Percentiles rank a stretch among this genome's conserved stretches.
Evolutionary conservation across 2,888 invertebrate species (phyloP).

Genomic region (Chamaedrilus cognettii): DNA sequence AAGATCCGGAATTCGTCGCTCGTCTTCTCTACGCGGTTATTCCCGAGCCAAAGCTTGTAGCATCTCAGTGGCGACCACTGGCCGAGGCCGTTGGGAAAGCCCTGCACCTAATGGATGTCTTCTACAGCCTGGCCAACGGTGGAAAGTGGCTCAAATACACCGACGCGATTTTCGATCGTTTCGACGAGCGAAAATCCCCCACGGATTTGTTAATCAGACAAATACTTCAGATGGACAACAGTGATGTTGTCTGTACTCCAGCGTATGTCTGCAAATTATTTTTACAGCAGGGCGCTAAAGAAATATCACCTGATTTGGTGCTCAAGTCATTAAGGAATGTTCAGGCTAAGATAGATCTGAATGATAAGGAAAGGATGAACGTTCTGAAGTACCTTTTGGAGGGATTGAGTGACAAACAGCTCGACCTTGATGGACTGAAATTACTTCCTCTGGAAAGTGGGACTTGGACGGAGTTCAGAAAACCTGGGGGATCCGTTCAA

Average conservation of each 20-base stretch:
- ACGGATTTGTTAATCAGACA: slow-evolving; percentile 12
- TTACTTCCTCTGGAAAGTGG: slow-evolving; percentile 37
- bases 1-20: slow-evolving; percentile 6
- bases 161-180: slow-evolving; percentile 33
- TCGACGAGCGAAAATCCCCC: slow-evolving; percentile 22
- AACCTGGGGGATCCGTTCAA: background rate
- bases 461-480: slow-evolving; percentile 30
- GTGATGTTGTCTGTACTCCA: slow-evolving; percentile 27
- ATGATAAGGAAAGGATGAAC: slow-evolving; percentile 1
- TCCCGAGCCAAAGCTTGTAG: slow-evolving; percentile 35
- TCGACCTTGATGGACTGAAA: slow-evolving; percentile 21
- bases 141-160: slow-evolving; percentile 26
- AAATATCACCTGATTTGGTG: slow-evolving; percentile 20
- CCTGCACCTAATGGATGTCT: slow-evolving; percentile 19
- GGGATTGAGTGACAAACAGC: background rate
- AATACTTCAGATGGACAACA: slow-evolving; percentile 20
- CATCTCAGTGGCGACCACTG: slow-evolving; percentile 35
- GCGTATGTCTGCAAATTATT: slow-evolving; percentile 28
- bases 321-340: slow-evolving; percentile 19
- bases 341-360: background rate
- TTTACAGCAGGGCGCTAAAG: slow-evolving; percentile 11
- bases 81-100: slow-evolving; percentile 22
- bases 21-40: slow-evolving; percentile 26
- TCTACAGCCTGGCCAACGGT: slow-evolving; percentile 20
- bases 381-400: slow-evolving; percentile 18